Percentiles rank a stretch among this genome's conserved stretches.
Evolutionary conservation across 2,797 vertebrate species (phyloP).

Genomic region (Hypotaenidia okinawae): DNA sequence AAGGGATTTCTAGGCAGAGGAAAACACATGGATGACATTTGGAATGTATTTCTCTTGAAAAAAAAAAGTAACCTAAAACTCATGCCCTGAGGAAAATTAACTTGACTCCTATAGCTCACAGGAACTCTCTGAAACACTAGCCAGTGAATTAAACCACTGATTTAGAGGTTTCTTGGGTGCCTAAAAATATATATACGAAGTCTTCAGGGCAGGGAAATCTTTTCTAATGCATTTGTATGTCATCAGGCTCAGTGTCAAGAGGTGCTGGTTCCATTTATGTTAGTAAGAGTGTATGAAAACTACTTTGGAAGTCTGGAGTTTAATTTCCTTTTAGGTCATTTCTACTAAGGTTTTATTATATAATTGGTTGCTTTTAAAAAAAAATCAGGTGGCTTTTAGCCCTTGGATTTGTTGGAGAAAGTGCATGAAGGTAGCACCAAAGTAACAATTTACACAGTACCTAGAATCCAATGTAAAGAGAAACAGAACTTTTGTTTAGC

Average conservation of each 20-base stretch:
- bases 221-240: conserved; percentile 22
- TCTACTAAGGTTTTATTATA: background rate
- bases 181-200: conserved; percentile 15
- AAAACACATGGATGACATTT: conserved; percentile 49
- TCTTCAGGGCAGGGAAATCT: conserved; percentile 15
- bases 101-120: background rate
- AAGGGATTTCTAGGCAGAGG: conserved; percentile 16
- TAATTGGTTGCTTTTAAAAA: background rate
- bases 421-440: background rate
- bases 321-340: background rate
- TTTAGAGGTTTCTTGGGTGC: background rate
- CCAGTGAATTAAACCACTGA: conserved; percentile 28
- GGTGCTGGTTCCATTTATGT: background rate
- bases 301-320: background rate
- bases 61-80: conserved; percentile 58
- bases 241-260: background rate
- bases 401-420: background rate
- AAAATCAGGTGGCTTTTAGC: background rate
- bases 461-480: background rate
- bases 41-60: conserved; percentile 48
- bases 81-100: conserved; percentile 38
- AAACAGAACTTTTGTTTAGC: background rate
- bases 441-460: background rate
- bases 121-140: conserved; percentile 35
- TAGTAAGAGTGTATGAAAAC: background rate